These are phyloP conservation scores for Phortica magna DNA, from an alignment of 2,888 invertebrate genomes.

Conservation along the genomic window DNA sequence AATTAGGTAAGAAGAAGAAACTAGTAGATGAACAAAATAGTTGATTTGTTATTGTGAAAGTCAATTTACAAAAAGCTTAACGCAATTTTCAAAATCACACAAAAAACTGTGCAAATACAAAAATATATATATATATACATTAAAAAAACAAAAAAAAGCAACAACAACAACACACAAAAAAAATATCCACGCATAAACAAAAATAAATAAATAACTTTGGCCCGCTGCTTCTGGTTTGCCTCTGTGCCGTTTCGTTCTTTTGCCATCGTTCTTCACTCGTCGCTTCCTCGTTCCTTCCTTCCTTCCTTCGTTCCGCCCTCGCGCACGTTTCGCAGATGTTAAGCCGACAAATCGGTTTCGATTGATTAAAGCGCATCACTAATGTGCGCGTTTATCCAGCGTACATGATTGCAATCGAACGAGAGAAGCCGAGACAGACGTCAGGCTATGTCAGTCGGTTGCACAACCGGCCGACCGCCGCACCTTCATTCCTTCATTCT, in stretches of 20 bases:
- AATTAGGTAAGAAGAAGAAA: too few relatives aligned
- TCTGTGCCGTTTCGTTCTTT: slow-evolving; percentile 24
- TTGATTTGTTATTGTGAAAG: too few relatives aligned
- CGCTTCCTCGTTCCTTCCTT: too few relatives aligned
- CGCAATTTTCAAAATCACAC: too few relatives aligned
- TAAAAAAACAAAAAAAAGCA: too few relatives aligned
- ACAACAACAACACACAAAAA: background rate
- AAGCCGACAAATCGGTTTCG: slow-evolving; percentile 77
- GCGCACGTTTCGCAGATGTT: slow-evolving; percentile 69
- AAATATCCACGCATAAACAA: slow-evolving; percentile 10
- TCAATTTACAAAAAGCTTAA: too few relatives aligned
- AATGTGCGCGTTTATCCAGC: slow-evolving; percentile 45
- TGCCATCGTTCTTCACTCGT: slow-evolving; percentile 2
- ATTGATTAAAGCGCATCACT: slow-evolving; percentile 74
- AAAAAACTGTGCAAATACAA: too few relatives aligned
- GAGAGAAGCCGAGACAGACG: slow-evolving; percentile 56
- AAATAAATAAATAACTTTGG: slow-evolving; percentile 13
- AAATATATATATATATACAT: too few relatives aligned
- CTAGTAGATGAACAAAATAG: too few relatives aligned
- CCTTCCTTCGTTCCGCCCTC: slow-evolving; percentile 30
- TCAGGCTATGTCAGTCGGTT: slow-evolving; percentile 40
- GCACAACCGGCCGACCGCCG: too few relatives aligned
- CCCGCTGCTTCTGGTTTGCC: slow-evolving; percentile 4
- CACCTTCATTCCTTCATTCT: slow-evolving; percentile 40
- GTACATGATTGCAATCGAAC: slow-evolving; percentile 33